Conservation (phyloP, 2,113 vertebrate genomes). For the Struthio camelus region DNA sequence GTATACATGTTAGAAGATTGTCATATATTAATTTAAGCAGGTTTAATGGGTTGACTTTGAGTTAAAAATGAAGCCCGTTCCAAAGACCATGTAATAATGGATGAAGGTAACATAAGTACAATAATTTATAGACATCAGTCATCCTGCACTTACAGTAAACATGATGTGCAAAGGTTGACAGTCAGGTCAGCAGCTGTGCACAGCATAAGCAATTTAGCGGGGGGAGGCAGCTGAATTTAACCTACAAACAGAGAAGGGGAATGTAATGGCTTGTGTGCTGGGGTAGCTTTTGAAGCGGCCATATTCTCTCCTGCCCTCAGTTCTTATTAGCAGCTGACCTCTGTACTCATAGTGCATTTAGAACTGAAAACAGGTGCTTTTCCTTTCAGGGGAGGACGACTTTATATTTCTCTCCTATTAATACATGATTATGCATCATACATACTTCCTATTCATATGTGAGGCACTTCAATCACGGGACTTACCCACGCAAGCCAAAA, state of each 20-base stretch:
- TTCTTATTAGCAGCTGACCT: background rate
- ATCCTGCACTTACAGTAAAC: background rate
- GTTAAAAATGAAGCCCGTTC: background rate
- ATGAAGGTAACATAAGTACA: background rate
- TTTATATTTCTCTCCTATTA: background rate
- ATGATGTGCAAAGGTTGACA: background rate
- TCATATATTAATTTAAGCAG: background rate
- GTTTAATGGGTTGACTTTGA: background rate
- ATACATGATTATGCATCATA: background rate
- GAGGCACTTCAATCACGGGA: background rate
- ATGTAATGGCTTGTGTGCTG: fast-evolving
- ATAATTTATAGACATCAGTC: background rate
- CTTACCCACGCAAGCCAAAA: background rate
- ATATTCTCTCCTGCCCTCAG: background rate
- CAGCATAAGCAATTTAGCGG: background rate
- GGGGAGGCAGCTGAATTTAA: background rate
- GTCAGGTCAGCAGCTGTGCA: background rate
- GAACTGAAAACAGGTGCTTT: constrained; percentile 7
- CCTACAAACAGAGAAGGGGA: background rate
- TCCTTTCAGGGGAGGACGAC: constrained; percentile 18
- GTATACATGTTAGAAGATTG: fast-evolving
- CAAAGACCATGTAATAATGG: background rate
- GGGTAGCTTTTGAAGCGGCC: background rate
- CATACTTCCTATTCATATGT: background rate
- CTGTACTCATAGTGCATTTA: background rate